These are phyloP conservation scores for Ailurus styani DNA, from an alignment of 2,113 vertebrate genomes.

Conservation along the genomic window DNA sequence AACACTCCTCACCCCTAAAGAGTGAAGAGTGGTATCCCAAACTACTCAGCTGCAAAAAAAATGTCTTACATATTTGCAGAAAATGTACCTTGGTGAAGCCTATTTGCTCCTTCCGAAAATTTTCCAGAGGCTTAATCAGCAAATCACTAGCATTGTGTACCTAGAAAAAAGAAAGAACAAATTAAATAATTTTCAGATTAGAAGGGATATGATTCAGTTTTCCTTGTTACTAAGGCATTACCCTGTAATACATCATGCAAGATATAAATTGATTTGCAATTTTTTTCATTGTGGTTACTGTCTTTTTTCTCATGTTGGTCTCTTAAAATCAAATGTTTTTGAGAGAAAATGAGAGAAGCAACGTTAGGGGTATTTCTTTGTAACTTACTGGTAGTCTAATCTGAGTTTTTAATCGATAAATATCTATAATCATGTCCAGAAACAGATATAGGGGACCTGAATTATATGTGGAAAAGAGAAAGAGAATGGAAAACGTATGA, in stretches of 20 bases:
- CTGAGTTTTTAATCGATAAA: slow-evolving; percentile 1
- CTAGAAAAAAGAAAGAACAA: slow-evolving; percentile 75
- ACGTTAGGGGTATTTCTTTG: not conserved
- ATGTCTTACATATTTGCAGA: not conserved
- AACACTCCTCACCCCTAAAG: not conserved
- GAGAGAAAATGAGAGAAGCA: not conserved
- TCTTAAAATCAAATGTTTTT: slow-evolving; percentile 16
- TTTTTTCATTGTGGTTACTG: not conserved
- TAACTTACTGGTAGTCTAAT: not conserved
- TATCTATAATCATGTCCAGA: not conserved
- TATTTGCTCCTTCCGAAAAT: slow-evolving; percentile 96
- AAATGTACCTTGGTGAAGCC: slow-evolving; percentile 93
- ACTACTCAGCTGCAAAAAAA: not conserved
- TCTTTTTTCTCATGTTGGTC: not conserved
- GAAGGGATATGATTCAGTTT: not conserved
- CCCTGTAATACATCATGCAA: not conserved
- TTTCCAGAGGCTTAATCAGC: slow-evolving; percentile 96
- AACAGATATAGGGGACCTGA: not conserved
- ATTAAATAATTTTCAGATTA: slow-evolving; percentile 31
- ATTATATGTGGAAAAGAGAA: not conserved
- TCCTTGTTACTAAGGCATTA: not conserved
- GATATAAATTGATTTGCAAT: not conserved
- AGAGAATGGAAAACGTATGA: not conserved
- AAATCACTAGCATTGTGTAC: slow-evolving; percentile 96
- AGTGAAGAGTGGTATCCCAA: not conserved